phyloP scores from a whole-genome alignment of 2,888 invertebrate genomes.

The Ochropleura leucogaster region DNA sequence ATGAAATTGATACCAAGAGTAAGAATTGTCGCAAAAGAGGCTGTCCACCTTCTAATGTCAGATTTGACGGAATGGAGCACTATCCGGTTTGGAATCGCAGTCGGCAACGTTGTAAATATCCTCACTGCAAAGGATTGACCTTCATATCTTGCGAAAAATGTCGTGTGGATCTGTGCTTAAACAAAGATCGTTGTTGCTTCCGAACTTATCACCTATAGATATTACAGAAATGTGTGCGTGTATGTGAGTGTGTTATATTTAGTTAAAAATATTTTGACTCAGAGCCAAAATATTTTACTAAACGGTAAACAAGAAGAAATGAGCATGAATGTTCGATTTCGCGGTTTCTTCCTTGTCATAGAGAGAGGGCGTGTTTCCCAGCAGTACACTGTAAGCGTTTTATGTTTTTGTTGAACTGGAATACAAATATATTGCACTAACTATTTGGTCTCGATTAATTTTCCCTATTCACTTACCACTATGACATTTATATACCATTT shows the following conservation, averaged over 20 bases:
- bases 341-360: neutral
- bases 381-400: neutral
- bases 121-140: neutral
- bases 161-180: slow-evolving; percentile 21
- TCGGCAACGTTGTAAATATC: slow-evolving; percentile 21
- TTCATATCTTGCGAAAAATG: slow-evolving; percentile 23
- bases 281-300: neutral
- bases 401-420: neutral
- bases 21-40: neutral
- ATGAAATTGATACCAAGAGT: neutral
- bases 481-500: no score
- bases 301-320: neutral
- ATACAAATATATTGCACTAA: neutral
- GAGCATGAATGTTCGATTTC: neutral
- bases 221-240: neutral
- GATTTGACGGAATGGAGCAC: slow-evolving; percentile 17
- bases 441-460: neutral
- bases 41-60: neutral
- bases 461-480: neutral
- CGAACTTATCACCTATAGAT: slow-evolving; percentile 7
- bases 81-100: slow-evolving; percentile 16
- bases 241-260: neutral
- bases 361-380: neutral
- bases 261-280: neutral
- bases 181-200: slow-evolving; percentile 1